These are phyloP conservation scores for Horisme vitalbata DNA, from an alignment of 2,888 invertebrate genomes.

Conservation along the genomic window DNA sequence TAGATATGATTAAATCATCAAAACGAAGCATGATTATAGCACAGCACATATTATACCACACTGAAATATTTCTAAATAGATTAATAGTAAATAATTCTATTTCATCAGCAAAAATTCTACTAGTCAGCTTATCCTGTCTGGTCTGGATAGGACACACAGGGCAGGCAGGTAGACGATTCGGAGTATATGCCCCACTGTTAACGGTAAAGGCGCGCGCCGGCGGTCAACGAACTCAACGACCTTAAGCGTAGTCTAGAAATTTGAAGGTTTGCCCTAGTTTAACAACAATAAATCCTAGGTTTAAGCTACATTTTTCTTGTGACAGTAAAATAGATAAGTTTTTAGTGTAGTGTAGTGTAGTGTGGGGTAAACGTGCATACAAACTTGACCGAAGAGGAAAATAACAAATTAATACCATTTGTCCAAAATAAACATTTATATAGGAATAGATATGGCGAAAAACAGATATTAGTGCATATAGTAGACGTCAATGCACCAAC, in stretches of 20 bases:
- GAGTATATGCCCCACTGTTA: conserved; percentile 53
- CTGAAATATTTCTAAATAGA: too few relatives aligned
- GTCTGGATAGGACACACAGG: conserved; percentile 45
- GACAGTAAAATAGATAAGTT: neutral
- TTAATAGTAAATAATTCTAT: too few relatives aligned
- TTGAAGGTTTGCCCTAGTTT: conserved; percentile 70
- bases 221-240: conserved; percentile 74
- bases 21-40: too few relatives aligned
- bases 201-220: conserved; percentile 65
- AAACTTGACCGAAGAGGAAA: too few relatives aligned
- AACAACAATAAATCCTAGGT: conserved; percentile 24
- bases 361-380: too few relatives aligned
- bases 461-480: too few relatives aligned
- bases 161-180: conserved; percentile 45
- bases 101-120: conserved; percentile 12
- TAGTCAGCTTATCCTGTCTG: conserved; percentile 30
- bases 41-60: too few relatives aligned
- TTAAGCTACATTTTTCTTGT: neutral
- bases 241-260: conserved; percentile 69
- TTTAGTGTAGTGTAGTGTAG: neutral
- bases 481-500: too few relatives aligned
- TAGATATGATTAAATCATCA: too few relatives aligned
- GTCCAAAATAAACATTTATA: too few relatives aligned
- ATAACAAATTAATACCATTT: too few relatives aligned
- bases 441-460: too few relatives aligned